phyloP scores from a whole-genome alignment of 1,140 invertebrate species.

The Drosophila sucinea region DNA sequence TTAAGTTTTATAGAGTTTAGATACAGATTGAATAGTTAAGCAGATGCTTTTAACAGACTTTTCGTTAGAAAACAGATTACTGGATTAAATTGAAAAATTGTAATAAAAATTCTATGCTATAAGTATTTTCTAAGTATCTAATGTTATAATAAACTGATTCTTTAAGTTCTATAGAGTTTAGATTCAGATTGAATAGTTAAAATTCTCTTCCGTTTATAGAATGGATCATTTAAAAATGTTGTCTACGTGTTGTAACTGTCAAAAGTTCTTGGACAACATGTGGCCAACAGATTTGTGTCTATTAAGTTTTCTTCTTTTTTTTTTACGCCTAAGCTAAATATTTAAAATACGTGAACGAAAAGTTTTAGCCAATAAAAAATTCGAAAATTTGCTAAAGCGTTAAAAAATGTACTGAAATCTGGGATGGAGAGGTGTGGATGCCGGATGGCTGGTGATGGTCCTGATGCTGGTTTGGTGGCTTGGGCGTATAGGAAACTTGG shows the following conservation, averaged over 20 bases:
- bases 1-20: too few relatives aligned
- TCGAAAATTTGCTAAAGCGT: conserved; percentile 70
- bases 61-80: too few relatives aligned
- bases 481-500: conserved; percentile 59
- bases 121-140: too few relatives aligned
- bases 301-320: conserved; percentile 47
- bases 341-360: conserved; percentile 52
- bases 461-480: neutral
- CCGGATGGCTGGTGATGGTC: neutral
- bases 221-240: neutral
- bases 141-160: too few relatives aligned
- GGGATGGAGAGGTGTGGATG: neutral
- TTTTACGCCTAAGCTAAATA: conserved; percentile 31
- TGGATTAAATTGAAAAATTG: too few relatives aligned
- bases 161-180: too few relatives aligned
- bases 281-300: conserved; percentile 58
- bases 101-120: too few relatives aligned
- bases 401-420: conserved; percentile 71
- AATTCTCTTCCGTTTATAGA: too few relatives aligned
- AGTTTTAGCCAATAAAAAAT: conserved; percentile 67
- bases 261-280: conserved; percentile 35
- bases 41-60: too few relatives aligned
- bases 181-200: too few relatives aligned
- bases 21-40: too few relatives aligned
- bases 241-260: neutral